phyloP scores from a whole-genome alignment of 1,140 invertebrate species.

The Prorops nasuta region DNA sequence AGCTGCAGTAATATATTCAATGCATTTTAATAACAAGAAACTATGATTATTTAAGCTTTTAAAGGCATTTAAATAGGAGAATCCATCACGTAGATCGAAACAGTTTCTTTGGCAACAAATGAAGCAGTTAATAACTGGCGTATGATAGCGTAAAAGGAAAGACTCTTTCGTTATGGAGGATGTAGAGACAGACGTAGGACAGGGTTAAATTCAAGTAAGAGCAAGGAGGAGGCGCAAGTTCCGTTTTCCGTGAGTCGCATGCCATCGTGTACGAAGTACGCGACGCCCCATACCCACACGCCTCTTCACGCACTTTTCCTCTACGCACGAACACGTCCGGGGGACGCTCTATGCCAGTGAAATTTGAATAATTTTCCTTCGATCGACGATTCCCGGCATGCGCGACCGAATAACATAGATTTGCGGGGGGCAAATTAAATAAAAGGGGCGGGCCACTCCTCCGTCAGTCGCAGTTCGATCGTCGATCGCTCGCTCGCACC shows the following conservation, averaged over 20 bases:
- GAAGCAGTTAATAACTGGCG: too few relatives aligned
- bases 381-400: conserved; percentile 51
- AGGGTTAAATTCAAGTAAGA: conserved; percentile 54
- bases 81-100: too few relatives aligned
- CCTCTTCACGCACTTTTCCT: background rate
- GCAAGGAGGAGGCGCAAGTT: conserved; percentile 31
- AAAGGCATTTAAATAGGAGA: too few relatives aligned
- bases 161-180: too few relatives aligned
- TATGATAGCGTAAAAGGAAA: too few relatives aligned
- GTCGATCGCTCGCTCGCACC: conserved; percentile 42
- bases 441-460: conserved; percentile 56
- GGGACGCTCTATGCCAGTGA: conserved; percentile 41
- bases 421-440: conserved; percentile 53
- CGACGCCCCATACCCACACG: conserved; percentile 1
- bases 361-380: conserved; percentile 58
- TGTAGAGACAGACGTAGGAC: too few relatives aligned
- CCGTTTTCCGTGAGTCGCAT: conserved; percentile 30
- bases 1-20: too few relatives aligned
- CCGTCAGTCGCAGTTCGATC: conserved; percentile 57
- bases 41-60: too few relatives aligned
- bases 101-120: too few relatives aligned
- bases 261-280: conserved; percentile 28
- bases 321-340: conserved; percentile 4
- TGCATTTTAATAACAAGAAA: too few relatives aligned
- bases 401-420: conserved; percentile 58